Percentiles rank a stretch among this genome's conserved stretches.
Evolutionary conservation across 2,888 invertebrate species (phyloP).

Genomic region (Drosophila multiciliata): DNA sequence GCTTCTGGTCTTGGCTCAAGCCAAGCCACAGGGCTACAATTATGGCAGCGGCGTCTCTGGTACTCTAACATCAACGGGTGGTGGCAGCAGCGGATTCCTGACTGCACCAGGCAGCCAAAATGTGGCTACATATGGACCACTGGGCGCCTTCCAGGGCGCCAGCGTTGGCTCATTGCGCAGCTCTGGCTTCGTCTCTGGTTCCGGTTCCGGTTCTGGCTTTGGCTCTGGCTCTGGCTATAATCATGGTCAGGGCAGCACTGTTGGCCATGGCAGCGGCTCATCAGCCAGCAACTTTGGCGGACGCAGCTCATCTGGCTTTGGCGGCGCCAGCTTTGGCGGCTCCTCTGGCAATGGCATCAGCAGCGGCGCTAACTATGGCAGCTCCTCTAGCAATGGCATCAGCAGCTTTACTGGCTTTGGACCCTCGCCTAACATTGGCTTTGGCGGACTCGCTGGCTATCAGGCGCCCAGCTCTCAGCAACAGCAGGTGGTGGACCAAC

Average conservation of each 20-base stretch:
- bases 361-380: constrained; percentile 19
- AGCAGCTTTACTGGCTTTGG: constrained; percentile 55
- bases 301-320: constrained; percentile 16
- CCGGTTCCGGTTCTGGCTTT: constrained; percentile 2
- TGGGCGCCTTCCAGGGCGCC: constrained; percentile 61
- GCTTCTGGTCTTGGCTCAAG: constrained; percentile 63
- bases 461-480: constrained; percentile 62
- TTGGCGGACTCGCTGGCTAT: constrained; percentile 60
- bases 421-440: constrained; percentile 58
- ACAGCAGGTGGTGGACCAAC: constrained; percentile 60
- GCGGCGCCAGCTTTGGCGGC: constrained; percentile 19
- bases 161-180: constrained; percentile 63
- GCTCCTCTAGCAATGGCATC: constrained; percentile 12
- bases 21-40: constrained; percentile 80
- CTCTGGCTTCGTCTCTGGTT: constrained; percentile 28
- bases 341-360: constrained; percentile 16
- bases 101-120: constrained; percentile 49
- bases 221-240: background rate
- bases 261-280: background rate
- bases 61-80: constrained; percentile 33
- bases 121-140: constrained; percentile 65
- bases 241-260: background rate
- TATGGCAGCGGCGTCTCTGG: constrained; percentile 76
- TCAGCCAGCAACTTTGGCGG: constrained; percentile 9
- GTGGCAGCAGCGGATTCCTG: constrained; percentile 30